Percentiles rank a stretch among this genome's conserved stretches.
Evolutionary conservation across 2,888 invertebrate genomes (phyloP).

Genomic region (Cremastobaeus sp.): DNA sequence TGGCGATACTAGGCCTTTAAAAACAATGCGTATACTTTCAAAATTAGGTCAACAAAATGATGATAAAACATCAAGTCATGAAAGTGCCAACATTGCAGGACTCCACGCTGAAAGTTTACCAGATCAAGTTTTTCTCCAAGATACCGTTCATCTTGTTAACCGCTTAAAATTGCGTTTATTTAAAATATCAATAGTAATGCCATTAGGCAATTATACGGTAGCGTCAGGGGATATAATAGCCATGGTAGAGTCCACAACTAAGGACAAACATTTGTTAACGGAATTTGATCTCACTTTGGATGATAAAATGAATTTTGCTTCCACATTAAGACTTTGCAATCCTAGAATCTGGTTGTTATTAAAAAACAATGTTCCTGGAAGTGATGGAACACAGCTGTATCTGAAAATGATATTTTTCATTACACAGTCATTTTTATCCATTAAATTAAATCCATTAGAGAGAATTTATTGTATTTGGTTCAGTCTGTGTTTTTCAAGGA

Average conservation of each 20-base stretch:
- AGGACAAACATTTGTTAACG: conserved; percentile 21
- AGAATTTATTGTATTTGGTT: conserved; percentile 62
- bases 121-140: conserved; percentile 19
- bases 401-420: conserved; percentile 60
- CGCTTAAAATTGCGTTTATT: conserved; percentile 63
- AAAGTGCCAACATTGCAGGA: background rate
- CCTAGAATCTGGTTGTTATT: conserved; percentile 56
- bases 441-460: conserved; percentile 39
- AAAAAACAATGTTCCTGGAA: conserved; percentile 57
- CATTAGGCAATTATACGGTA: conserved; percentile 60
- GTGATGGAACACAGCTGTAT: conserved; percentile 61
- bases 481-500: conserved; percentile 56
- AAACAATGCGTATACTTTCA: conserved; percentile 61
- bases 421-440: conserved; percentile 45
- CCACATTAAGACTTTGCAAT: conserved; percentile 50
- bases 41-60: conserved; percentile 36
- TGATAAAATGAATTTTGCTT: conserved; percentile 66
- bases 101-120: conserved; percentile 3
- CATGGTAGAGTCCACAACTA: conserved; percentile 1
- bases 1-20: conserved; percentile 64
- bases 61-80: conserved; percentile 25
- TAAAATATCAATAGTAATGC: conserved; percentile 61
- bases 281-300: conserved; percentile 42
- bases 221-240: conserved; percentile 58
- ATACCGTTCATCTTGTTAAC: conserved; percentile 65